Conservation (phyloP, 2,797 vertebrate species). For the Manis pentadactyla region DNA sequence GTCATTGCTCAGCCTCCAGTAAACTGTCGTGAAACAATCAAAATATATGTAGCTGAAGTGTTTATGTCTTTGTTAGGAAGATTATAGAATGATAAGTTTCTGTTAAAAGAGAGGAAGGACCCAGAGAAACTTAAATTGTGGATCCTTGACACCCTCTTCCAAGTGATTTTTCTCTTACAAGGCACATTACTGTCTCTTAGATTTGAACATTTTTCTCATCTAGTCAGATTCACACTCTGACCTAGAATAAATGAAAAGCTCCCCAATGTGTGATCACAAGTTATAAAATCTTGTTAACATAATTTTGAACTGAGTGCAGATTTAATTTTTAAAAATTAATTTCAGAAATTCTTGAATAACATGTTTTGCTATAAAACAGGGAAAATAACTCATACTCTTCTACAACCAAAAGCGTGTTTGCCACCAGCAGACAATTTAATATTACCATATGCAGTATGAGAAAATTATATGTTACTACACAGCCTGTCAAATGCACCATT, state of each 20-base stretch:
- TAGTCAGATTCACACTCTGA: constrained; percentile 52
- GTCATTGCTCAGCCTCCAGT: constrained; percentile 94
- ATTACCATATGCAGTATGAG: constrained; percentile 83
- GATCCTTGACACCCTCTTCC: constrained; percentile 74
- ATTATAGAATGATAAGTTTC: constrained; percentile 88
- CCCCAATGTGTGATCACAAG: constrained; percentile 38
- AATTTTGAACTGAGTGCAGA: constrained; percentile 37
- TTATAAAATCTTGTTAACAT: constrained; percentile 54
- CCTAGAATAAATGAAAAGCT: constrained; percentile 65
- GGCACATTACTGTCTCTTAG: constrained; percentile 67
- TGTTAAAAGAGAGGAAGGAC: constrained; percentile 82
- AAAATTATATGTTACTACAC: constrained; percentile 85
- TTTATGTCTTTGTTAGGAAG: constrained; percentile 90
- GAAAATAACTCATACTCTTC: constrained; percentile 34
- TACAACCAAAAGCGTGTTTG: constrained; percentile 73
- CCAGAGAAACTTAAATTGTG: constrained; percentile 75
- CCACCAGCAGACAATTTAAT: constrained; percentile 80
- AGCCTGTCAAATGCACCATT: constrained; percentile 82
- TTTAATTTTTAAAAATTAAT: constrained; percentile 69
- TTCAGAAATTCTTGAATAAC: constrained; percentile 69
- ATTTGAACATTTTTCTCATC: constrained; percentile 67
- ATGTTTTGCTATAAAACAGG: constrained; percentile 60
- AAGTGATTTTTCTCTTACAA: constrained; percentile 61
- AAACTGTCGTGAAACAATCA: constrained; percentile 89
- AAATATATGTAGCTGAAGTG: constrained; percentile 89